These are phyloP conservation scores for Thymelicus lineola DNA, from an alignment of 2,888 invertebrate species.

Conservation along the genomic window DNA sequence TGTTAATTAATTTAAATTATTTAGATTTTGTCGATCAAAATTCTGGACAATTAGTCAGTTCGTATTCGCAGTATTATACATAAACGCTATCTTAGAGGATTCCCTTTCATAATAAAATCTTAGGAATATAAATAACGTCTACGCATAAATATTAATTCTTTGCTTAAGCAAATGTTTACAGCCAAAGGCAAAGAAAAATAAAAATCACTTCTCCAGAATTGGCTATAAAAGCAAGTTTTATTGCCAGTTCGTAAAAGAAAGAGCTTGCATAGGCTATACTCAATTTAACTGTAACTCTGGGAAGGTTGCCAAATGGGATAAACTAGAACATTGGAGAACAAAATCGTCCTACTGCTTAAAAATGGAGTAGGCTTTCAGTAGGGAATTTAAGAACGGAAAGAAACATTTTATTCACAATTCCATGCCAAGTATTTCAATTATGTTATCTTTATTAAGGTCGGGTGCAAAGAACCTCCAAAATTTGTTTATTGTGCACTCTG, in stretches of 20 bases:
- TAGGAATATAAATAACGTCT: background rate
- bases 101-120: background rate
- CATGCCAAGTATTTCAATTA: background rate
- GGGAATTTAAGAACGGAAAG: background rate
- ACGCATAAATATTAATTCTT: background rate
- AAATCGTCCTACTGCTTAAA: conserved; percentile 21
- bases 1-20: no score
- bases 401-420: background rate
- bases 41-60: no score
- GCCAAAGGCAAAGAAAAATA: conserved; percentile 4
- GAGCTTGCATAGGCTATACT: conserved; percentile 12
- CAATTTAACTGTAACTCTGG: conserved; percentile 18
- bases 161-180: background rate
- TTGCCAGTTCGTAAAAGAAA: conserved; percentile 19
- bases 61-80: no score
- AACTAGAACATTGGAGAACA: conserved; percentile 10
- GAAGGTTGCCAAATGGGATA: conserved; percentile 21
- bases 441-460: background rate
- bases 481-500: no score
- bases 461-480: no score
- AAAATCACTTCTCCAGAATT: conserved; percentile 6
- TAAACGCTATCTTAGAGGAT: no score
- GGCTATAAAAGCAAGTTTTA: conserved; percentile 17
- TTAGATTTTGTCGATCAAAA: no score
- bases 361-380: conserved; percentile 13